These are phyloP conservation scores for Cryptus armator DNA, from an alignment of 2,888 invertebrate species.

Conservation along the genomic window DNA sequence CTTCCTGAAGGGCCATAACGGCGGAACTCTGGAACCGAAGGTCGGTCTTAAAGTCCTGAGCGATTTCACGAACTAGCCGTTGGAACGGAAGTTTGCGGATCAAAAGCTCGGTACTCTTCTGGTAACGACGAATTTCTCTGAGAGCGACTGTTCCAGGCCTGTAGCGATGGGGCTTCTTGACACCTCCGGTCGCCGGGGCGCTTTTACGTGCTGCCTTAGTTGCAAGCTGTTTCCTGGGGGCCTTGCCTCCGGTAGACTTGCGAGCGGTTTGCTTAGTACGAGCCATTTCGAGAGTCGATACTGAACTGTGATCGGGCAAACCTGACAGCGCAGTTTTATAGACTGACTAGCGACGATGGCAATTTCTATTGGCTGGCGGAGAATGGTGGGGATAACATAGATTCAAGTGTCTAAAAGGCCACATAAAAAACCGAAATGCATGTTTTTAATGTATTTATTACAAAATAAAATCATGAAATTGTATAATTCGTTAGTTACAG, in stretches of 20 bases:
- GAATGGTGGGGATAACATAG: too few species aligned
- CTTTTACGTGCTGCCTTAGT: slow-evolving; percentile 91
- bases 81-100: slow-evolving; percentile 91
- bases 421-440: too few species aligned
- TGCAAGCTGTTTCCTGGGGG: slow-evolving; percentile 90
- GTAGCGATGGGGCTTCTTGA: slow-evolving; percentile 91
- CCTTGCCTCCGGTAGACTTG: slow-evolving; percentile 91
- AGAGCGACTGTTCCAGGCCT: slow-evolving; percentile 90
- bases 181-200: slow-evolving; percentile 89
- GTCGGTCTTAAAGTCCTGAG: slow-evolving; percentile 91
- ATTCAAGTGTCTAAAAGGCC: too few species aligned
- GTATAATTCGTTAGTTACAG: too few species aligned
- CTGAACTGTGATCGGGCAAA: not conserved
- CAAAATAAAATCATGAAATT: too few species aligned
- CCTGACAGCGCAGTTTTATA: too few species aligned
- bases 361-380: too few species aligned
- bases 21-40: slow-evolving; percentile 90
- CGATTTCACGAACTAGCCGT: slow-evolving; percentile 90
- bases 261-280: slow-evolving; percentile 88
- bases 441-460: too few species aligned
- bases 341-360: too few species aligned
- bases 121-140: slow-evolving; percentile 90
- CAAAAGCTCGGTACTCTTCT: slow-evolving; percentile 90
- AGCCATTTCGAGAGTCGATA: not conserved
- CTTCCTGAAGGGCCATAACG: slow-evolving; percentile 89